A percentile compares a stretch with the other conserved stretches of the same genome.
Evolutionary conservation across 2,113 vertebrate species (phyloP).

Genomic region (Callithrix jacchus): DNA sequence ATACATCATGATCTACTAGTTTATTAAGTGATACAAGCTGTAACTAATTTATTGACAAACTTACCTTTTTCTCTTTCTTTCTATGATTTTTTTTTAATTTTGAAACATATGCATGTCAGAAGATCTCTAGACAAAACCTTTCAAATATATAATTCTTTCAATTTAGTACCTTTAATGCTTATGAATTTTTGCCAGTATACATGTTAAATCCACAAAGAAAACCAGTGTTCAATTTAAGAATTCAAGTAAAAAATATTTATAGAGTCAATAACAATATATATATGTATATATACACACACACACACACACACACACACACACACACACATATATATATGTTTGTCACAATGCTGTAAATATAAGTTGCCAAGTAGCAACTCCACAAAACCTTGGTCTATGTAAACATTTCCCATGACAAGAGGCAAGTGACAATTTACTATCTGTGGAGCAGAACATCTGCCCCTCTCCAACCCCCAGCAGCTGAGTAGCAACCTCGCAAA

Average conservation of each 20-base stretch:
- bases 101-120: not conserved
- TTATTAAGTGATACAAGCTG: not conserved
- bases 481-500: not conserved
- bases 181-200: not conserved
- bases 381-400: not conserved
- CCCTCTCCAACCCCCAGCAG: not conserved
- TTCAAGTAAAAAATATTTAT: conserved; percentile 54
- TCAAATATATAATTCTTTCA: not conserved
- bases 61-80: not conserved
- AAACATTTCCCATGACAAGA: not conserved
- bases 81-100: not conserved
- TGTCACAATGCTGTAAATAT: not conserved
- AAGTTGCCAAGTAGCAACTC: not conserved
- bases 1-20: not conserved
- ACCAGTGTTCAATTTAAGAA: not conserved
- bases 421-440: not conserved
- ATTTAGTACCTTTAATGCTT: not conserved
- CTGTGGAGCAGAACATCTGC: not conserved
- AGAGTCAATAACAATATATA: not conserved
- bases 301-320: too few relatives aligned
- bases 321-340: not conserved
- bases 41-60: not conserved
- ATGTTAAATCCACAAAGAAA: conserved; percentile 18
- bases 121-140: not conserved
- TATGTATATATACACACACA: too few relatives aligned